These are phyloP conservation scores for Uropetala carovei DNA, from an alignment of 2,888 invertebrate species.

Conservation along the genomic window DNA sequence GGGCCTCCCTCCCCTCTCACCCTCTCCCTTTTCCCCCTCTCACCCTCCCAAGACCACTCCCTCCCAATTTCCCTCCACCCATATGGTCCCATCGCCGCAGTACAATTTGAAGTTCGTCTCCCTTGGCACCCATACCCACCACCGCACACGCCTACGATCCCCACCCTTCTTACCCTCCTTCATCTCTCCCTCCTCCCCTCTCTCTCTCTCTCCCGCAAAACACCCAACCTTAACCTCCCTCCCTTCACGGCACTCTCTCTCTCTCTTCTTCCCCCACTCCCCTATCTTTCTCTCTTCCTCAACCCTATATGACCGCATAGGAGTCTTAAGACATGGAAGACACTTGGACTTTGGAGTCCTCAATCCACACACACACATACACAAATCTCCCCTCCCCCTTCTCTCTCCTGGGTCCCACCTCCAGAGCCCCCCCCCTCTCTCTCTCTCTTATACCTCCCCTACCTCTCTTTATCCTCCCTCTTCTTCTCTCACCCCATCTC, in stretches of 20 bases:
- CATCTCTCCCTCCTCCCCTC: not conserved
- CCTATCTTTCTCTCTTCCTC: not conserved
- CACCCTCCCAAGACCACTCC: not conserved
- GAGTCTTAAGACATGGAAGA: conserved; percentile 59
- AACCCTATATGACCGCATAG: conserved; percentile 56
- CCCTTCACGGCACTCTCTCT: not conserved
- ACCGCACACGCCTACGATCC: conserved; percentile 12
- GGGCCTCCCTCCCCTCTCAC: not conserved
- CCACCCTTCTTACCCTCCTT: not conserved
- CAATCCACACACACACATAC: conserved; percentile 16
- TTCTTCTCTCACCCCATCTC: not conserved
- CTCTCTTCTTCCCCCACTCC: not conserved
- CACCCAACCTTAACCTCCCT: not conserved
- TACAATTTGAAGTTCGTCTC: conserved; percentile 69
- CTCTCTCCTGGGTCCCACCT: conserved; percentile 7
- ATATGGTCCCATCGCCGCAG: conserved; percentile 69
- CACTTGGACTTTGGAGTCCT: conserved; percentile 59
- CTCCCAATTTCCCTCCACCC: conserved; percentile 44
- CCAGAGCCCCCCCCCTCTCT: not conserved
- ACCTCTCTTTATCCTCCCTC: not conserved
- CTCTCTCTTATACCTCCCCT: not conserved
- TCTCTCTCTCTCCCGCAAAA: not conserved
- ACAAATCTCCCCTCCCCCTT: not conserved
- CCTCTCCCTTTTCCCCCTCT: not conserved
- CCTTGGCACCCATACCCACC: conserved; percentile 68